Conservation (phyloP, 1,140 invertebrate genomes). For the Bombus haemorrhoidalis region DNA sequence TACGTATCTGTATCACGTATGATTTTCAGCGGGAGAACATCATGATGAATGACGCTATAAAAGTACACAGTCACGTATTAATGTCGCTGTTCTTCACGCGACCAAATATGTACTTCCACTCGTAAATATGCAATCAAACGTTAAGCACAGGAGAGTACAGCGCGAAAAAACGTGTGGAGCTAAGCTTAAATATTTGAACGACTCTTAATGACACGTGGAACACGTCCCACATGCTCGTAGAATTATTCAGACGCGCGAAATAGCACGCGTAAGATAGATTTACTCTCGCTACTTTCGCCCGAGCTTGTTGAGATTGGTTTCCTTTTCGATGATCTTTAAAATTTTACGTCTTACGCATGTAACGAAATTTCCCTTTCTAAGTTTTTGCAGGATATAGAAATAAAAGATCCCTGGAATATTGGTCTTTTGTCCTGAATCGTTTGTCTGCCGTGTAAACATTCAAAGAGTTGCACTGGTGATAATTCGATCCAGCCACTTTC, state of each 20-base stretch:
- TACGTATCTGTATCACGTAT: background rate
- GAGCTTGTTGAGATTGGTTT: constrained; percentile 10
- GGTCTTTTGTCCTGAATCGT: too few relatives aligned
- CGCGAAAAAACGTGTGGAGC: too few relatives aligned
- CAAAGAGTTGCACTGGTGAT: constrained; percentile 9
- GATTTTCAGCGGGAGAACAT: background rate
- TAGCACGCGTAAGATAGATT: background rate
- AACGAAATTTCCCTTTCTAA: background rate
- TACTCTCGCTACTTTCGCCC: background rate
- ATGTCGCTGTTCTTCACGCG: background rate
- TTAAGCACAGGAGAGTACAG: background rate
- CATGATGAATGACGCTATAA: constrained; percentile 12
- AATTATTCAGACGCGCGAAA: background rate
- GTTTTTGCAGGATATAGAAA: background rate
- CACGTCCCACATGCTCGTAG: background rate
- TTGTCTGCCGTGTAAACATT: background rate
- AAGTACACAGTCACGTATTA: constrained; percentile 1
- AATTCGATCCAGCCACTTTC: constrained; percentile 32
- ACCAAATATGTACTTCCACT: background rate
- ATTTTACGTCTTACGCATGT: background rate
- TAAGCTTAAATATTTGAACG: constrained; percentile 28
- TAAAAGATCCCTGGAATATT: background rate
- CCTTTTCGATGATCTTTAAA: constrained; percentile 20
- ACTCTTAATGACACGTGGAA: constrained; percentile 23
- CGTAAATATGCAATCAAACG: constrained; percentile 12